Base-by-base conservation (phyloP, 2,113 vertebrate species). In the Dicerorhinus sumatrensis region DNA sequence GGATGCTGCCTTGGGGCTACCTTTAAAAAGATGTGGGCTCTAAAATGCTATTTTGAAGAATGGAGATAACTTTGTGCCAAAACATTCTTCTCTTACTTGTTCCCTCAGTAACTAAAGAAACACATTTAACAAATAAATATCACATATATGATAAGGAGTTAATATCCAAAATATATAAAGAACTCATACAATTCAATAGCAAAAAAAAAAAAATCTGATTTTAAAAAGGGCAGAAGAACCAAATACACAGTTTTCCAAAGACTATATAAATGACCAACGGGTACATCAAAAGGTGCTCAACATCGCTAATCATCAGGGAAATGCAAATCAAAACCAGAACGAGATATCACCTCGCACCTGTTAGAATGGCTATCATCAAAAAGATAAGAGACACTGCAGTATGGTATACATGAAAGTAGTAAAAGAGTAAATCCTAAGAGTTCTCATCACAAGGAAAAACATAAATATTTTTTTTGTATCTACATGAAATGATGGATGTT, bases 11-110 rank as follows among this genome's bases (percentile, higher is more conserved):
- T 21, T 67, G 67, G n/a, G 85, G 20, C 48, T 83, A 83, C 39
- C 58, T 72, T 94, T 72, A 94, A 94, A n/a, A 86, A 42, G 14
- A 79, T 23, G 25, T 79, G 51, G 73, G n/a, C 42, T 65, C 58
- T 93, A 93, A 85, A 90, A 54, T 33, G 48, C 17, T 75, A 27
- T 58, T 93, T 85, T 46, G 51, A 77, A 85, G 60, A 42, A 86
- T 56, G 29, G 18, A 31, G 5, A 69, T n/a, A 56, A 51, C 10
- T 89, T 29, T 94, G 25, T 63, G 42, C 75, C 65, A 81, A 94
- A 42, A 81, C 58, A 89, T 62, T 88, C 12, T 72, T 62, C 10
- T 33, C 72, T 76, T 93, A 31, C 25, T 81, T 33, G 14, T 63
- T 94, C 39, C 33, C 42, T 36, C 92, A 62, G 73, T 60, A 88